These are phyloP conservation scores for Cebus imitator DNA, from an alignment of 2,113 vertebrate genomes.

Conservation along the genomic window DNA sequence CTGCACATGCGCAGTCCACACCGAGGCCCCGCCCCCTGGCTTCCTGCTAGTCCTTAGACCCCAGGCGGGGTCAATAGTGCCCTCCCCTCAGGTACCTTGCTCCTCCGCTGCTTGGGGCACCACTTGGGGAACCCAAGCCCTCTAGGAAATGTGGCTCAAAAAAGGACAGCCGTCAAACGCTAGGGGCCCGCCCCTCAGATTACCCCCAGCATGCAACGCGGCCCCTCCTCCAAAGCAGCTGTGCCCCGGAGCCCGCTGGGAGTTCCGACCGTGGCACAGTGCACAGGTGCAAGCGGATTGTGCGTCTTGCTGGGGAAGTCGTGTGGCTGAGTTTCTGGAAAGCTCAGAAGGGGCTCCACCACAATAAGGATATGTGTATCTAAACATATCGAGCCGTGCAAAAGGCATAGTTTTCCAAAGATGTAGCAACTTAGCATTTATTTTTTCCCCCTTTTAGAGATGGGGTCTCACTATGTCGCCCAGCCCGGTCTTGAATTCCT, in stretches of 20 bases:
- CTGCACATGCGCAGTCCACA: not conserved
- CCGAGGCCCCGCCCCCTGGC: too few relatives aligned
- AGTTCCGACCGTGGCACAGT: rapidly evolving
- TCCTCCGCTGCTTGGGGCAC: too few relatives aligned
- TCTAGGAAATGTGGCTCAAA: not conserved
- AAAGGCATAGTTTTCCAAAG: not conserved
- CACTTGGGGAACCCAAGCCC: not conserved
- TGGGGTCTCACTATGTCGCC: too few relatives aligned
- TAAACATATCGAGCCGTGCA: not conserved
- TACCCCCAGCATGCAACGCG: not conserved
- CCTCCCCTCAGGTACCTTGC: rapidly evolving
- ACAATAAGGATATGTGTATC: not conserved
- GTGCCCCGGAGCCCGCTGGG: not conserved
- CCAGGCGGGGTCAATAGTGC: rapidly evolving
- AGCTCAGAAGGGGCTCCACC: not conserved
- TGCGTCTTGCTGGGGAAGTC: rapidly evolving
- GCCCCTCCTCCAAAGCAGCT: not conserved
- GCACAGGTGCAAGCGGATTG: too few relatives aligned
- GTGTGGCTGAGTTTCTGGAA: not conserved
- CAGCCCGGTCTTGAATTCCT: too few relatives aligned
- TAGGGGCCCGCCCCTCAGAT: not conserved
- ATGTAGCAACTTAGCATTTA: not conserved
- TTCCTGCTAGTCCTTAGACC: too few relatives aligned
- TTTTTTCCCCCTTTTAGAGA: too few relatives aligned
- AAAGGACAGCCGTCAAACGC: not conserved